A percentile compares a stretch with the other conserved stretches of the same genome.
These are phyloP conservation scores for Cephalopholis sonnerati DNA, from an alignment of 2,113 vertebrate species.

Conservation along the genomic window DNA sequence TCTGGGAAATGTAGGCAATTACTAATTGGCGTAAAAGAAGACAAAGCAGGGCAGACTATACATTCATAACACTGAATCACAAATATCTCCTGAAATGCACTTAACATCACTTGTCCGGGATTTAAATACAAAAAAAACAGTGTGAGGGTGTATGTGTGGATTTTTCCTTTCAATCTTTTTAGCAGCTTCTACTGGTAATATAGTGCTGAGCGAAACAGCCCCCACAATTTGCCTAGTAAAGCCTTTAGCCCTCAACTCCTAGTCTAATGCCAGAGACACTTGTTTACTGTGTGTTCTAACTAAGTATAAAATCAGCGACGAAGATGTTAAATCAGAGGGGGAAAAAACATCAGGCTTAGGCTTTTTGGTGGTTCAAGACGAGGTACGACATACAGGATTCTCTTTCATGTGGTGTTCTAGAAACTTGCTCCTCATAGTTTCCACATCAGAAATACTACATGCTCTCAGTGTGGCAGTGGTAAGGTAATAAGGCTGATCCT, in stretches of 20 bases:
- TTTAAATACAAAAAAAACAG: background rate
- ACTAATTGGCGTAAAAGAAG: background rate
- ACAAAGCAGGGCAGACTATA: background rate
- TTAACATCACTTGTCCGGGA: constrained; percentile 1
- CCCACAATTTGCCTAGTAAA: constrained; percentile 7
- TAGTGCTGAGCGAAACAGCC: constrained; percentile 12
- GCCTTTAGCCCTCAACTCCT: constrained; percentile 23
- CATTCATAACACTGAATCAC: background rate
- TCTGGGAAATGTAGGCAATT: constrained; percentile 1
- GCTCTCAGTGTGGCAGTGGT: constrained; percentile 15
- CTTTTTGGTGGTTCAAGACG: background rate
- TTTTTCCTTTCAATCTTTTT: constrained; percentile 4
- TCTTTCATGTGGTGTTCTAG: constrained; percentile 8
- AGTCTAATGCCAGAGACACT: constrained; percentile 1
- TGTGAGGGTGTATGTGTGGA: constrained; percentile 14
- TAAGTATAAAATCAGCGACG: constrained; percentile 4
- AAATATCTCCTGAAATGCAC: constrained; percentile 17
- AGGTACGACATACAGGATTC: background rate
- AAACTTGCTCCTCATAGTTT: constrained; percentile 18
- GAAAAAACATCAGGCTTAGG: background rate
- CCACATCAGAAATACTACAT: background rate
- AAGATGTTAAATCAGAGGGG: background rate
- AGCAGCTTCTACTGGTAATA: constrained; percentile 4
- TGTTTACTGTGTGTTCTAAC: constrained; percentile 27
- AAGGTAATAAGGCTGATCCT: background rate